Conservation (phyloP, 1,140 invertebrate genomes). For the Lucilia cuprina region DNA sequence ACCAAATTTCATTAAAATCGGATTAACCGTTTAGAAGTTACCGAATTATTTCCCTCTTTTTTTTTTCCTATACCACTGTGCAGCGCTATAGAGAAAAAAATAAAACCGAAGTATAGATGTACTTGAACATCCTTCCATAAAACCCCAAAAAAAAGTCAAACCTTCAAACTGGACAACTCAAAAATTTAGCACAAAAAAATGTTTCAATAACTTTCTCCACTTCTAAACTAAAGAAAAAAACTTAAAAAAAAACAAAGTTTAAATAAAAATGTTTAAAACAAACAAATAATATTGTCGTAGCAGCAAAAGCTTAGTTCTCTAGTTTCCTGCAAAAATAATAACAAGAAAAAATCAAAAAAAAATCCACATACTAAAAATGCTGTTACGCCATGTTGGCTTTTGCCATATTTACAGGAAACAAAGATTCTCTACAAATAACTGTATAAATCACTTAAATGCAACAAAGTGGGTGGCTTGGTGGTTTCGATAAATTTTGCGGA, state of each 20-base stretch:
- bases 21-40: too few relatives aligned
- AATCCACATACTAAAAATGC: neutral
- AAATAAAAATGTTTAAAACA: conserved; percentile 4
- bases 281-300: neutral
- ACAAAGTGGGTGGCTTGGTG: conserved; percentile 1
- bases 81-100: too few relatives aligned
- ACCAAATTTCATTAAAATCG: too few relatives aligned
- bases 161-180: neutral
- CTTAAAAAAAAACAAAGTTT: neutral
- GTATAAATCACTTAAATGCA: conserved; percentile 15
- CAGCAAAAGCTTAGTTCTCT: neutral
- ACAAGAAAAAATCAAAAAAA: neutral
- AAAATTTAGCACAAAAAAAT: neutral
- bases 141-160: too few relatives aligned
- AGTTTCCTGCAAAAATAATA: neutral
- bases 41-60: too few relatives aligned
- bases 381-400: conserved; percentile 27
- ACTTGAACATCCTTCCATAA: too few relatives aligned
- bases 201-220: conserved; percentile 11
- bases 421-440: conserved; percentile 1
- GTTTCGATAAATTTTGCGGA: neutral
- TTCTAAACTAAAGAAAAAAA: neutral
- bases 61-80: too few relatives aligned
- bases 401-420: neutral
- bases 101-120: too few relatives aligned